Conservation (phyloP, 1,140 invertebrate species). For the Mya arenaria region DNA sequence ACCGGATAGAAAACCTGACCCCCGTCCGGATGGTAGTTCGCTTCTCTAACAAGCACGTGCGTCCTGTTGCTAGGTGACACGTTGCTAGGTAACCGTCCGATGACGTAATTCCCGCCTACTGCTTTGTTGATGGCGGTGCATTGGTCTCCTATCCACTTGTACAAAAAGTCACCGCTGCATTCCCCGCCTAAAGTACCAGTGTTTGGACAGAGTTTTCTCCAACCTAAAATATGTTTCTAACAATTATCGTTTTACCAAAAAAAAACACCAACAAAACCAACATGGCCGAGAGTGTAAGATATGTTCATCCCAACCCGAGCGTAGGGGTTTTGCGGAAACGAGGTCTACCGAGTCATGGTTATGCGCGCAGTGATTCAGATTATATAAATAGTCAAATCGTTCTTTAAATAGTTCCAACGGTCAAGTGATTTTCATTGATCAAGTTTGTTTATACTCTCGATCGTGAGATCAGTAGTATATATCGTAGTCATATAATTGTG, state of each 20-base stretch:
- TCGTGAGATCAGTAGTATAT: too few species aligned
- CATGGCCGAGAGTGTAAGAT: too few species aligned
- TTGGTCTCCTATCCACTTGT: constrained; percentile 57
- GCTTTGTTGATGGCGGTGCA: constrained; percentile 55
- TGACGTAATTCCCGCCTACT: constrained; percentile 52
- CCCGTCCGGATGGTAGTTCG: constrained; percentile 41
- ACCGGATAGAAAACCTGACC: constrained; percentile 36
- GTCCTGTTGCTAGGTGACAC: constrained; percentile 51
- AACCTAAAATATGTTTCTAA: constrained; percentile 7
- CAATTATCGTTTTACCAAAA: background rate
- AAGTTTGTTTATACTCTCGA: too few species aligned
- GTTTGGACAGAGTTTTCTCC: constrained; percentile 50
- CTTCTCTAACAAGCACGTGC: constrained; percentile 40
- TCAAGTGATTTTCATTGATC: too few species aligned
- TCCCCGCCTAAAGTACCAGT: constrained; percentile 53
- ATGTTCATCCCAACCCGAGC: too few species aligned
- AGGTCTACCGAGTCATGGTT: too few species aligned
- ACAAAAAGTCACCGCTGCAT: constrained; percentile 51
- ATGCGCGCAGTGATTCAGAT: too few species aligned
- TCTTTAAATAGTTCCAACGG: too few species aligned
- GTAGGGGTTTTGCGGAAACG: too few species aligned
- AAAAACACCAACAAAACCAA: background rate
- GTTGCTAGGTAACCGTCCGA: constrained; percentile 52
- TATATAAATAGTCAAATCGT: too few species aligned
- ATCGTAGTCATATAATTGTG: too few species aligned